Evolutionary conservation across 2,888 invertebrate genomes (phyloP), one percentile per base, ranked within the genome.

Genomic region (Metallyticus violacea): DNA sequence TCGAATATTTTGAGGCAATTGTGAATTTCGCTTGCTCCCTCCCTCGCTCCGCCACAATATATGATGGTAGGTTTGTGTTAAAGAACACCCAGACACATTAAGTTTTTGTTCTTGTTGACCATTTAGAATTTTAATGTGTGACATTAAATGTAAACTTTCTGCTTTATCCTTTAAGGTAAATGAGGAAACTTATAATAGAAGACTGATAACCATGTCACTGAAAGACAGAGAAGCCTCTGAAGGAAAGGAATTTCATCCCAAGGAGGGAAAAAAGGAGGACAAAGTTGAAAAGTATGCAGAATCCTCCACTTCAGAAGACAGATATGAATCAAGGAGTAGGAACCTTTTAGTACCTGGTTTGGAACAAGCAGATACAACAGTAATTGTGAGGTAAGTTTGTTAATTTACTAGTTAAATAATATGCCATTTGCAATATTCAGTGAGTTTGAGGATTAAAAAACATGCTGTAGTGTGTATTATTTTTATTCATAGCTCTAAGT

Each of bases 121-220:
- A n/a, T n/a, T n/a, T n/a, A n/a, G n/a, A n/a, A n/a, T n/a, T n/a
- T n/a, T n/a, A n/a, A n/a, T n/a, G n/a, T n/a, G n/a, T n/a, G n/a
- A n/a, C 22, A 62, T 62, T 15, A 62, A 62, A 15, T 7, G 15
- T 62, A 62, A 62, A 9, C 15, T 7, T 4, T 4, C 22, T 62
- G 15, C 40, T 62, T 62, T 62, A 7, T 62, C 22, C 40, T 79
- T 86, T 89, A 89, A 93, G 92, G 91, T 93, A 22, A 97, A 97
- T 91, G 97, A 97, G 90, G 97, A 97, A 89, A 96, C 96, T 29
- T 96, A 96, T n/a, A 97, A 96, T 89, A 94, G 96, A 89, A 93
- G 97, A 84, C 97, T 97, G 0, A 95, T 97, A 27, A 95, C 96
- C 89, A 94, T 97, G 91, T 94, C 93, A 0, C 91, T 94, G 3